Evolutionary conservation across 1,140 invertebrate species (phyloP), one percentile per base, ranked within the genome.

Genomic region (Brachionus manjavacas): DNA sequence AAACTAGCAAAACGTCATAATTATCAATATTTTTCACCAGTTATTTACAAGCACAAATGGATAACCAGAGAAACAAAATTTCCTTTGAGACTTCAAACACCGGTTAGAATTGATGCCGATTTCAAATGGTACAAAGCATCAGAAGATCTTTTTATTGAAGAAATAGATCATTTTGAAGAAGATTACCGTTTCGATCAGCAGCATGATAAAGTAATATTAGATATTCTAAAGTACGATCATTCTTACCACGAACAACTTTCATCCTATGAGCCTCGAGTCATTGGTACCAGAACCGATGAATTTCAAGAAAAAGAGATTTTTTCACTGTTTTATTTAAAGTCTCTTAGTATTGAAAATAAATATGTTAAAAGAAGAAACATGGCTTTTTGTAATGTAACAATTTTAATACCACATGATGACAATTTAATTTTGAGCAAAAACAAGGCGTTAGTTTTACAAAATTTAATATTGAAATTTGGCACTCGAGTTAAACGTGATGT

Each of bases 91-190:
- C 25, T 76, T 25, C 16, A 76, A 28, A 49, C 12, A 8, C 20
- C 41, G 8, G 7, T 76, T 14, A 49, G 25, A 25, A 76, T 76
- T 11, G 72, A 76, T 25, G 72, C 72, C 12, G 72, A 76, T 76
- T 76, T 76, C 41, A 76, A 76, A 76, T 76, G 72, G 72, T 76
- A 25, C n/a, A 76, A 76, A n/a, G 28, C 8, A 20, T 49, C 72
- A 9, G 72, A 76, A 2, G 23, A 76, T 46, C 12, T 46, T 25
- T 76, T 76, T 14, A 46, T 76, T 2, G 72, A 76, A 28, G 72
- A 76, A 28, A 49, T 76, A 11, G 72, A 76, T 11, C 28, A 76
- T 25, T 49, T 25, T 25, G 72, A 49, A 23, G 14, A 49, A 25
- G 9, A n/a, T 23, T 76, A 49, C 31, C 12, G 11, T 3, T 76